Base-by-base conservation (phyloP, 2,797 vertebrate genomes). In the Muscicapa comitata region DNA sequence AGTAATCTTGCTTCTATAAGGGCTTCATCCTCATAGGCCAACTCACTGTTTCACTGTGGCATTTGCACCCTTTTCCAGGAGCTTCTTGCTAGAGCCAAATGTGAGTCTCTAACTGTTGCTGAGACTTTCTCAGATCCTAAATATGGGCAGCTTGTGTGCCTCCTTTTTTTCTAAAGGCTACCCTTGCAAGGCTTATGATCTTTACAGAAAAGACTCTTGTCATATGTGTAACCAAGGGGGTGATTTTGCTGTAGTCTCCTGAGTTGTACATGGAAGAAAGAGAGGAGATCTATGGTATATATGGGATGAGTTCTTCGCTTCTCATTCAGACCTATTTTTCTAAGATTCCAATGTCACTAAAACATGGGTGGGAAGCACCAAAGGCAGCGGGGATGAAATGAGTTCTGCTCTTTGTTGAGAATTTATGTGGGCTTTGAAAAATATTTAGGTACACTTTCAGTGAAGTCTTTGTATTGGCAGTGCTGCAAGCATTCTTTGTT, bases 381-480 rank as follows among this genome's bases (percentile, higher is more conserved):
- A 66, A 65, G 54, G 62, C 42, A 84, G 26, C 26, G 86, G 76
- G 17, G 33, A 54, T 66, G 28, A 42, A 88, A 77, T 35, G 9
- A 61, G 21, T 74, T 91, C 24, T 89, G 59, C 17, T 75, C 40
- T 94, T 88, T 13, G 21, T 1, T 35, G 68, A 86, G n/a, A 83
- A 77, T 77, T 92, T 77, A 54, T 55, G 33, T 62, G 66, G 63
- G 54, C 25, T 80, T 95, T 86, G 58, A 84, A 90, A 94, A 95
- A 88, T 90, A 74, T 84, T 93, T 93, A 78, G 43, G 70, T 76
- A 45, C 51, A 35, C 17, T 9, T 37, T 83, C 45, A 86, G 51
- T 2, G 8, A 80, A 86, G 43, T 37, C 55, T 96, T 94, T 93
- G 28, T 72, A 84, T 42, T 93, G 90, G 74, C 80, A 94, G 26